Percentiles rank a stretch among this genome's conserved stretches.
These are phyloP conservation scores for Alloplasta piceator DNA, from an alignment of 2,888 invertebrate species.

Conservation along the genomic window DNA sequence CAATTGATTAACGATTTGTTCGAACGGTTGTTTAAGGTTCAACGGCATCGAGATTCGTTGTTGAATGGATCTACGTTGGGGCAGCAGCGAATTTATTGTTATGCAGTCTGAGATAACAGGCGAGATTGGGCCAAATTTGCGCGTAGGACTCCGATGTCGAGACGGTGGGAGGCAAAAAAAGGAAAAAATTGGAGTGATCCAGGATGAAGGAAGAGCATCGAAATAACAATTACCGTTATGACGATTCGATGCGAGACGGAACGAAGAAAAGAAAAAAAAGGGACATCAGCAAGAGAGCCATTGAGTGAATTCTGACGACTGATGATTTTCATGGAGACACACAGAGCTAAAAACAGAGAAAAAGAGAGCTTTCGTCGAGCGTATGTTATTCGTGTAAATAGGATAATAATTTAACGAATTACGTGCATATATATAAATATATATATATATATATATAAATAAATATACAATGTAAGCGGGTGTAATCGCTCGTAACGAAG, in stretches of 20 bases:
- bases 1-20: neutral
- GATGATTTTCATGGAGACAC: constrained; percentile 36
- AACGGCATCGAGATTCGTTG: constrained; percentile 72
- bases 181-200: constrained; percentile 45
- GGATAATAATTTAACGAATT: constrained; percentile 79
- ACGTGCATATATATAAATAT: constrained; percentile 59
- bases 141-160: constrained; percentile 71
- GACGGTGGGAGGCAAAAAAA: constrained; percentile 60
- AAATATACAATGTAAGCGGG: constrained; percentile 48
- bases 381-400: constrained; percentile 82
- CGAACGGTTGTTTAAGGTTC: constrained; percentile 70
- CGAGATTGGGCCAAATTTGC: constrained; percentile 73
- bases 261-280: constrained; percentile 17
- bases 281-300: constrained; percentile 17
- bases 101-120: constrained; percentile 81
- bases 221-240: constrained; percentile 28
- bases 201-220: constrained; percentile 34
- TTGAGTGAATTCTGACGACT: constrained; percentile 45
- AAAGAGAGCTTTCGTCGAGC: constrained; percentile 75
- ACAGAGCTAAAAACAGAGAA: constrained; percentile 61
- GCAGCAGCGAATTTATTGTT: constrained; percentile 73
- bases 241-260: constrained; percentile 23
- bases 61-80: constrained; percentile 74
- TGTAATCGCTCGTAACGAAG: constrained; percentile 51
- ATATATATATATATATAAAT: too few species aligned